Percentiles rank a stretch among this genome's conserved stretches.
Evolutionary conservation across 2,797 vertebrate species (phyloP).

Genomic region (Cynopterus sphinx): DNA sequence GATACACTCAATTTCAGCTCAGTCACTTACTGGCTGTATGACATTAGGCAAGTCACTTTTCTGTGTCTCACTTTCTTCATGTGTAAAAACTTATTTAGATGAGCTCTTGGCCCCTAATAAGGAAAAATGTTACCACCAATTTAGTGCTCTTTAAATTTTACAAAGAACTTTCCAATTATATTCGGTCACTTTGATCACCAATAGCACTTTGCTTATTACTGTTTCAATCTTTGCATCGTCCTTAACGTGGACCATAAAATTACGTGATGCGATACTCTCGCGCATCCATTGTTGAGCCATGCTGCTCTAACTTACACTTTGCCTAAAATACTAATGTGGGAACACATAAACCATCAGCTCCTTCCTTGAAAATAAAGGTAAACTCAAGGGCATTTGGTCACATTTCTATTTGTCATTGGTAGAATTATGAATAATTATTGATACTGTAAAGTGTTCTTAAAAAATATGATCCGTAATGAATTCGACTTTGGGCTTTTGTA

Average conservation of each 20-base stretch:
- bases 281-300: not conserved
- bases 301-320: not conserved
- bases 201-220: not conserved
- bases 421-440: conserved; percentile 22
- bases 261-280: not conserved
- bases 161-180: not conserved
- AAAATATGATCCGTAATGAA: not conserved
- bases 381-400: not conserved
- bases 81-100: not conserved
- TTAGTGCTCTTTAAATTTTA: not conserved
- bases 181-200: not conserved
- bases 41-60: not conserved
- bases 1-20: not conserved
- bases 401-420: not conserved
- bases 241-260: not conserved
- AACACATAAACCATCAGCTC: not conserved
- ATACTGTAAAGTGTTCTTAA: conserved; percentile 2
- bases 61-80: not conserved
- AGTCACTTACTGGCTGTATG: not conserved
- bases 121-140: not conserved
- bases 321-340: not conserved
- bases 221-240: not conserved
- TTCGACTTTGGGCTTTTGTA: not conserved
- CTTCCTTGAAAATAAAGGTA: not conserved
- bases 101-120: not conserved